Evolutionary conservation across 2,113 vertebrate genomes (phyloP).

Genomic region (Pseudorhombus dupliciocellatus): DNA sequence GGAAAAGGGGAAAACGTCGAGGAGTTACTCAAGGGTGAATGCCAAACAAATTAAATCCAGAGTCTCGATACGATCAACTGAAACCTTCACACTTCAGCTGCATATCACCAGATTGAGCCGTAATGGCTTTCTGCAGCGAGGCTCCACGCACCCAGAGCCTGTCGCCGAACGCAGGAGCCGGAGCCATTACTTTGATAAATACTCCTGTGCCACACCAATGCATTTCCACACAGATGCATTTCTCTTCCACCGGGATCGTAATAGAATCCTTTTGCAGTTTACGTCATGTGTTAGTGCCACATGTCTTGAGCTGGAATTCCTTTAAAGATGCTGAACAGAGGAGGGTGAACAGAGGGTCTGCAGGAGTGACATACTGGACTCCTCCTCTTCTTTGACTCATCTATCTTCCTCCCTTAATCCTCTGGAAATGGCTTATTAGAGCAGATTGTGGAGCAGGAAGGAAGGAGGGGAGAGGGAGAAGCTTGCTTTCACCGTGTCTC

Average conservation of each 20-base stretch:
- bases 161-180: slow-evolving; percentile 31
- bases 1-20: slow-evolving; percentile 6
- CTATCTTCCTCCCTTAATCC: slow-evolving; percentile 50
- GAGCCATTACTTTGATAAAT: slow-evolving; percentile 51
- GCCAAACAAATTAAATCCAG: slow-evolving; percentile 40
- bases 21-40: slow-evolving; percentile 19
- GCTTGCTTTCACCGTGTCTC: slow-evolving; percentile 12
- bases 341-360: slow-evolving; percentile 29
- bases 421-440: slow-evolving; percentile 50
- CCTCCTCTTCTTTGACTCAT: slow-evolving; percentile 33
- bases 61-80: slow-evolving; percentile 15
- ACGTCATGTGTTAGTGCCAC: slow-evolving; percentile 26
- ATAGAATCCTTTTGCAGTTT: slow-evolving; percentile 40
- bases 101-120: slow-evolving; percentile 43
- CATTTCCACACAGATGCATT: slow-evolving; percentile 28
- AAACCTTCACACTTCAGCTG: slow-evolving; percentile 36
- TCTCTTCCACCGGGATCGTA: slow-evolving; percentile 35
- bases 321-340: slow-evolving; percentile 30
- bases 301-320: slow-evolving; percentile 29
- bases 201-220: not conserved
- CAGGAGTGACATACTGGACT: slow-evolving; percentile 38
- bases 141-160: slow-evolving; percentile 5
- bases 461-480: slow-evolving; percentile 29
- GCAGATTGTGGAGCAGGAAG: slow-evolving; percentile 33
- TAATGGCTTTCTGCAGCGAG: slow-evolving; percentile 32